phyloP scores from a whole-genome alignment of 2,797 vertebrate species.

The Pitangus sulphuratus region DNA sequence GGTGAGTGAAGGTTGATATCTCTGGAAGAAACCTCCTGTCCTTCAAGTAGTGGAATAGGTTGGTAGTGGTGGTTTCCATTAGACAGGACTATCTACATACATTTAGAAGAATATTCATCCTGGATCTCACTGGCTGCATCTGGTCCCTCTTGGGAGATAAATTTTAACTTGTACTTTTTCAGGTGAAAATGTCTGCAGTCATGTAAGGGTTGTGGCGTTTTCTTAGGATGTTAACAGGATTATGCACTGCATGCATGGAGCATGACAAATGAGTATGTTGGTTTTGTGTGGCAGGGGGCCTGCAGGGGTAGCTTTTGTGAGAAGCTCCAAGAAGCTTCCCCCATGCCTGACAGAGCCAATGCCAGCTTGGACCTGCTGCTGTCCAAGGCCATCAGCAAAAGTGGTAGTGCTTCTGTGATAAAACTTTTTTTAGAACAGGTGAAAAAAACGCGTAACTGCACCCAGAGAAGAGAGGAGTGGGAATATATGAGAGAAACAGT shows the following conservation, averaged over 20 bases:
- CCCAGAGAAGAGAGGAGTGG: background rate
- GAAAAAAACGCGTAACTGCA: background rate
- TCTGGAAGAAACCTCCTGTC: background rate
- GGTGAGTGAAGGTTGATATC: background rate
- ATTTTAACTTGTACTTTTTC: background rate
- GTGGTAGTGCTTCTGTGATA: background rate
- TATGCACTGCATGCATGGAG: background rate
- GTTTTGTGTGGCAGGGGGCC: background rate
- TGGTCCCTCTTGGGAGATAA: background rate
- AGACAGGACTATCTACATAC: background rate
- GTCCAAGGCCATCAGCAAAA: rapidly evolving
- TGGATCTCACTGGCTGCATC: background rate
- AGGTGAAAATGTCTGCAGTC: background rate
- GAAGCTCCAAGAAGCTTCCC: background rate
- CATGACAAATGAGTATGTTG: background rate
- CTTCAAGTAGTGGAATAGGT: background rate
- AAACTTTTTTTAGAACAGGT: background rate
- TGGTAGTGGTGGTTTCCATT: background rate
- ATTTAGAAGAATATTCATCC: background rate
- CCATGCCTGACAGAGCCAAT: background rate
- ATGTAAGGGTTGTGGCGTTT: background rate
- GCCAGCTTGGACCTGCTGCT: background rate
- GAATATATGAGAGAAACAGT: background rate
- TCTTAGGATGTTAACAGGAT: background rate
- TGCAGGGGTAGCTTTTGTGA: background rate